Percentiles rank a stretch among this genome's conserved stretches.
These are phyloP conservation scores for Anomalospiza imberbis DNA, from an alignment of 2,797 vertebrate species.

Conservation along the genomic window DNA sequence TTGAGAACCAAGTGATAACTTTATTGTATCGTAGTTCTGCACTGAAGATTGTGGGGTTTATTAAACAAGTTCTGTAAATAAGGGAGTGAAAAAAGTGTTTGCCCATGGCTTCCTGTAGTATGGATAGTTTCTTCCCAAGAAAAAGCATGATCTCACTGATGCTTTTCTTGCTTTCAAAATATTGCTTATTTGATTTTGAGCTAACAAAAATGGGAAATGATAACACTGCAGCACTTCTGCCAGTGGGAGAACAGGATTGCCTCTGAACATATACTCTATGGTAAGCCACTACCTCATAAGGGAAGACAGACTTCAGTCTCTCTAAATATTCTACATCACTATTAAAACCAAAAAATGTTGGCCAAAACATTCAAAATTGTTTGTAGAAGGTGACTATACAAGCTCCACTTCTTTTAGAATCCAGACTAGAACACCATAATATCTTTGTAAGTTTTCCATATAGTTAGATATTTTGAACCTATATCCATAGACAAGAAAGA, in stretches of 20 bases:
- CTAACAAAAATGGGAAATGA: not conserved
- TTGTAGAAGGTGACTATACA: not conserved
- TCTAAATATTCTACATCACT: not conserved
- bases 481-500: not conserved
- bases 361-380: not conserved
- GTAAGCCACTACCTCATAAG: not conserved
- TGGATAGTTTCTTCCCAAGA: not conserved
- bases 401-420: not conserved
- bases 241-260: not conserved
- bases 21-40: not conserved
- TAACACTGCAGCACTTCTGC: not conserved
- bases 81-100: not conserved
- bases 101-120: not conserved
- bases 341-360: not conserved
- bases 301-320: not conserved
- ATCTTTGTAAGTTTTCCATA: not conserved
- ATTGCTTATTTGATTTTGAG: not conserved
- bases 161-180: not conserved
- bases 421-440: not conserved
- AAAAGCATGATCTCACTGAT: not conserved
- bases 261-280: not conserved
- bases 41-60: not conserved
- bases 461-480: not conserved
- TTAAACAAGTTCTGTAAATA: not conserved
- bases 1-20: not conserved